phyloP scores from a whole-genome alignment of 2,888 invertebrate genomes.

The Yponomeuta sedellus region DNA sequence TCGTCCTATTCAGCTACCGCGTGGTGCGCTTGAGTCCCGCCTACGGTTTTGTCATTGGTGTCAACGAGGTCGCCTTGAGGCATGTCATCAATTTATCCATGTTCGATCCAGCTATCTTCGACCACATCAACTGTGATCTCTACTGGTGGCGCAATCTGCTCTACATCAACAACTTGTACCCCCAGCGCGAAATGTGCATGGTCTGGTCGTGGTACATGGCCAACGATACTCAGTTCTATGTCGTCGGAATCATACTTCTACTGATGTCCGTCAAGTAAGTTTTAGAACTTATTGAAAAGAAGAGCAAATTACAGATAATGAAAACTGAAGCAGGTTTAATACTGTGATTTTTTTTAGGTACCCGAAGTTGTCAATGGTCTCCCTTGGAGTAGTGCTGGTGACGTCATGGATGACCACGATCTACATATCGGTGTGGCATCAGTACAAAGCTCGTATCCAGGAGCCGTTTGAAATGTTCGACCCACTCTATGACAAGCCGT shows the following conservation, averaged over 20 bases:
- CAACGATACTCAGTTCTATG: conserved; percentile 87
- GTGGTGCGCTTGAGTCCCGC: conserved; percentile 86
- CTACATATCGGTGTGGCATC: conserved; percentile 82
- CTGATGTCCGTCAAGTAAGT: conserved; percentile 82
- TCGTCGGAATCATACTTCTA: conserved; percentile 80
- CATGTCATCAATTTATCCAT: conserved; percentile 84
- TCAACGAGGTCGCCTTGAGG: conserved; percentile 82
- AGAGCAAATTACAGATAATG: not conserved
- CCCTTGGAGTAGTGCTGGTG: conserved; percentile 77
- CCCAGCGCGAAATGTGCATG: conserved; percentile 86
- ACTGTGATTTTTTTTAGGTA: conserved; percentile 58
- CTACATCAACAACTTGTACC: conserved; percentile 88
- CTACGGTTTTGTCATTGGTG: conserved; percentile 86
- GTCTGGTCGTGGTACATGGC: conserved; percentile 91
- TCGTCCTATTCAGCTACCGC: conserved; percentile 71
- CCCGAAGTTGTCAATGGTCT: conserved; percentile 77
- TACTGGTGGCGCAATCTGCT: conserved; percentile 92
- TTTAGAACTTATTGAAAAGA: too few species aligned
- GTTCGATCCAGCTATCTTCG: conserved; percentile 82
- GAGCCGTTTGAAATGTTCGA: conserved; percentile 90
- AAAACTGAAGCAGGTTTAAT: not conserved
- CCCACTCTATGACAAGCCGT: conserved; percentile 89
- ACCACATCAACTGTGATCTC: conserved; percentile 83
- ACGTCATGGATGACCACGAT: conserved; percentile 87
- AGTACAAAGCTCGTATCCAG: conserved; percentile 84